Base-by-base conservation (phyloP, 2,797 vertebrate genomes). In the Sebastes itinus region DNA sequence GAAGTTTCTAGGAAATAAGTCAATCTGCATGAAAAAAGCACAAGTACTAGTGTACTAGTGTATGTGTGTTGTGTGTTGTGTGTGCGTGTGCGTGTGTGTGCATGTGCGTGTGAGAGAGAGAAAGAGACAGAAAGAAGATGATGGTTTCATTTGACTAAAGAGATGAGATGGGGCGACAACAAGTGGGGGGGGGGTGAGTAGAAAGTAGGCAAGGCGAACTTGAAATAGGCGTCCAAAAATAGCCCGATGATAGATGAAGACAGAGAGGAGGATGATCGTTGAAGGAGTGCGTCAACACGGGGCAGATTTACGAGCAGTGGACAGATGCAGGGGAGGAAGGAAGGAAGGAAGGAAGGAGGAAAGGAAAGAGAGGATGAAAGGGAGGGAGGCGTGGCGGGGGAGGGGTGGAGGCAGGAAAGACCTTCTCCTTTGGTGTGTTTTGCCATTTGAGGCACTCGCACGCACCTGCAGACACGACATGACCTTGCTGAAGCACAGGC, bases 211-310 rank as follows among this genome's bases (percentile, higher is more conserved):
- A 81, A 83, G 85, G 63, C 75, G 0, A 32, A 75, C 82, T 86
- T 72, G 23, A 91, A 91, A 93, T 91, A 93, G 86, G 27, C 23
- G 2, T 85, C 88, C 69, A 66, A 64, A 89, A 89, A 93, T 87
- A 92, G 80, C 72, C 22, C 25, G 82, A 79, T 78, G 83, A 90
- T 74, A 88, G 77, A 89, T 82, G 77, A 91, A 92, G 85, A 90
- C 66, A 69, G 70, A 84, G 64, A 81, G 46, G 66, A 84, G 59
- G 76, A 81, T 59, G 84, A 88, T 38, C 3, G 38, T 35, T 81
- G 74, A 86, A 86, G 78, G 75, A 80, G 38, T 77, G 80, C 61
- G 54, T 92, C 85, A 92, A 82, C 49, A 78, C 14, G 1, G 58
- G 42, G 74, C 18, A 81, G 79, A 91, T 88, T 78, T 79, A 88